phyloP scores from a whole-genome alignment of 2,113 vertebrate genomes.

The Lathamus discolor region DNA sequence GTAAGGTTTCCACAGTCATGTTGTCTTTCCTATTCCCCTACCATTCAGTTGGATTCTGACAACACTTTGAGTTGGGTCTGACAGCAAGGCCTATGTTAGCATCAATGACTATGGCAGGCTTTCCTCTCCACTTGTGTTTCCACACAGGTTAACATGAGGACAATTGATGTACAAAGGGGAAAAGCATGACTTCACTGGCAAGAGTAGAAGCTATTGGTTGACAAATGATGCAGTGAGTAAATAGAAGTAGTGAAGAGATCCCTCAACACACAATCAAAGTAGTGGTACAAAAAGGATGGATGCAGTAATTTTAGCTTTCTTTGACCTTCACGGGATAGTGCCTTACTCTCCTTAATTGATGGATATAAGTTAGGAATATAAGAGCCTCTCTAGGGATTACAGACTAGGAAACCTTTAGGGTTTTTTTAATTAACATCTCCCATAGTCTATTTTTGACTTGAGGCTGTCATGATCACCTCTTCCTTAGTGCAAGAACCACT shows the following conservation, averaged over 20 bases:
- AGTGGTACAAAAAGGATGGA: background rate
- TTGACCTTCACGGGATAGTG: background rate
- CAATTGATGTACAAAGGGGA: background rate
- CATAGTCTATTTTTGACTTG: background rate
- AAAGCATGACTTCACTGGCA: rapidly evolving
- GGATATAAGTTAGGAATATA: background rate
- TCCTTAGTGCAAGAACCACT: background rate
- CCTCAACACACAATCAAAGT: background rate
- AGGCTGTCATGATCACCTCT: background rate
- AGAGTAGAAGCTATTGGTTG: background rate
- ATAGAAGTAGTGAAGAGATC: background rate
- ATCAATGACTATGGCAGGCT: background rate
- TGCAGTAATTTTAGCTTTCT: background rate
- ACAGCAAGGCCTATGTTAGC: background rate
- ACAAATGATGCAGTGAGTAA: background rate
- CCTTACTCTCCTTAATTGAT: background rate
- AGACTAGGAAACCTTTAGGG: background rate
- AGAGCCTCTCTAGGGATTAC: background rate
- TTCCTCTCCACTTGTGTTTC: background rate
- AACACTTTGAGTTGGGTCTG: background rate
- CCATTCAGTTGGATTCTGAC: background rate
- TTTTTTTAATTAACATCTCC: background rate
- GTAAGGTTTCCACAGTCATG: background rate
- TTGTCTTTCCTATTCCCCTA: background rate
- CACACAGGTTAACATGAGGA: background rate